phyloP scores from a whole-genome alignment of 2,113 vertebrate species.

The Globicephala melas region DNA sequence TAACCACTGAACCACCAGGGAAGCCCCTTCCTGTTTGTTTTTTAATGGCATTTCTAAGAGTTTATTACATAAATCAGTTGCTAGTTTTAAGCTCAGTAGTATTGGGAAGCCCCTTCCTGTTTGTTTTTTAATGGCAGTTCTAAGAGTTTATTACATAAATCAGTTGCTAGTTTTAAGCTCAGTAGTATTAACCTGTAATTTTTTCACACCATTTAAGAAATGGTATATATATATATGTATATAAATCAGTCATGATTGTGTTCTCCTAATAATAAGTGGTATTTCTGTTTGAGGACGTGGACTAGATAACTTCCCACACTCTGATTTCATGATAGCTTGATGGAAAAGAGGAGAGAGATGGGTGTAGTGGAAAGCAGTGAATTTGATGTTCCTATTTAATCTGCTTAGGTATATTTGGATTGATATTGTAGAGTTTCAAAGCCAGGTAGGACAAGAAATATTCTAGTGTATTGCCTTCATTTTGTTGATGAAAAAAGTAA shows the following conservation, averaged over 20 bases:
- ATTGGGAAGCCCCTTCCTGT: neutral
- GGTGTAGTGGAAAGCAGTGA: neutral
- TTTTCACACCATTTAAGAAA: neutral
- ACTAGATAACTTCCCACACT: neutral
- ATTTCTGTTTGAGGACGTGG: neutral
- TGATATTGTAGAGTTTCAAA: neutral
- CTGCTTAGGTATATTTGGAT: neutral
- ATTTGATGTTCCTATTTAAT: neutral
- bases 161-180: slow-evolving; percentile 14
- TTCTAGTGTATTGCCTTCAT: neutral
- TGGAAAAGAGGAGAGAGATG: neutral
- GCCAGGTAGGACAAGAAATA: neutral
- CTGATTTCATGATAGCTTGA: neutral
- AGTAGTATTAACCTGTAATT: neutral
- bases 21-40: neutral
- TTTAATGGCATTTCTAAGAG: neutral
- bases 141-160: slow-evolving; percentile 16
- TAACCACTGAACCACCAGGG: no score
- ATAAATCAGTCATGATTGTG: neutral
- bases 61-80: neutral
- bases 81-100: slow-evolving; percentile 12
- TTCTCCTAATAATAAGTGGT: neutral
- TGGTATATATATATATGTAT: neutral
- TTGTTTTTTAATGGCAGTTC: slow-evolving; percentile 18
- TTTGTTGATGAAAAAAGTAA: slow-evolving; percentile 27